Conservation (phyloP, 2,888 invertebrate species). For the Acanthosoma haemorrhoidale region DNA sequence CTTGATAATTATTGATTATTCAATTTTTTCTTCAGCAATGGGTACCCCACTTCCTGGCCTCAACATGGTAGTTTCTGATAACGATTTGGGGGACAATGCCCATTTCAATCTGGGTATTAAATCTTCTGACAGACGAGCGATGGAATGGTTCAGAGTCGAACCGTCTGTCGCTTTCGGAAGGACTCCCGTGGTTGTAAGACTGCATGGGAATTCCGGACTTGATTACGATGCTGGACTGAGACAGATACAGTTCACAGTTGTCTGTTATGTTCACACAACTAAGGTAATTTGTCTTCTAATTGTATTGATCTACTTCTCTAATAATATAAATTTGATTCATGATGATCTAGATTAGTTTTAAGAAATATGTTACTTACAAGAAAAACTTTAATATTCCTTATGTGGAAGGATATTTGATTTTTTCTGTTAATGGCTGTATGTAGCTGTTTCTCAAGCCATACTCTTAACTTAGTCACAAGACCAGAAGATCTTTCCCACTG, state of each 20-base stretch:
- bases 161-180: constrained; percentile 64
- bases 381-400: too few relatives aligned
- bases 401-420: too few relatives aligned
- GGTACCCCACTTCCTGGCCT: constrained; percentile 53
- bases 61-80: constrained; percentile 66
- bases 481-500: too few relatives aligned
- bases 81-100: constrained; percentile 68
- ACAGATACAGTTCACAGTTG: constrained; percentile 61
- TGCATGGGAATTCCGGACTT: constrained; percentile 58
- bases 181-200: constrained; percentile 67
- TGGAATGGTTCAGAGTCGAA: constrained; percentile 51
- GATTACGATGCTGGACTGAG: constrained; percentile 64
- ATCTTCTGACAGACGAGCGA: constrained; percentile 49
- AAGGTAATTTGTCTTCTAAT: too few relatives aligned
- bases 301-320: too few relatives aligned
- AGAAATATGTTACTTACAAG: too few relatives aligned
- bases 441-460: too few relatives aligned
- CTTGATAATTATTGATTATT: neutral
- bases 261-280: constrained; percentile 53
- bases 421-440: too few relatives aligned
- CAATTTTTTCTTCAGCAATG: constrained; percentile 40
- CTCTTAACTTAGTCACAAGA: too few relatives aligned
- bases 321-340: too few relatives aligned
- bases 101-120: constrained; percentile 59
- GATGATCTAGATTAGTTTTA: too few relatives aligned